These are phyloP conservation scores for Pristionchus japonicus DNA, from an alignment of 2,888 invertebrate species.

Conservation along the genomic window DNA sequence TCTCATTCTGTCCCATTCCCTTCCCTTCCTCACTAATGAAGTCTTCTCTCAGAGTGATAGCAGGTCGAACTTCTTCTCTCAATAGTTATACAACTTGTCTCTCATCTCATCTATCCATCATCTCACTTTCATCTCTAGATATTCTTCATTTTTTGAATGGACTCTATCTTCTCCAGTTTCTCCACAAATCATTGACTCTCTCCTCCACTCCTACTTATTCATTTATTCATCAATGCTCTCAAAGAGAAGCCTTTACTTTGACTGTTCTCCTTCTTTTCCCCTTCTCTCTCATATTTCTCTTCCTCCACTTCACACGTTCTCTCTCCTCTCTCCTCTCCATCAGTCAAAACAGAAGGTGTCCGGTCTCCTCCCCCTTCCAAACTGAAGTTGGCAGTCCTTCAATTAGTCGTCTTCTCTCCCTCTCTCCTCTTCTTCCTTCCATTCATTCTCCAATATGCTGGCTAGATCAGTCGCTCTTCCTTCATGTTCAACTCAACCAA, in stretches of 20 bases:
- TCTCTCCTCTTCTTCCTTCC: not conserved
- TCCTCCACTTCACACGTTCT: not conserved
- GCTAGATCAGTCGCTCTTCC: constrained; percentile 2
- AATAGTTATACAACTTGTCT: not conserved
- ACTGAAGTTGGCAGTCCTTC: not conserved
- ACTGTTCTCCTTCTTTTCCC: not conserved
- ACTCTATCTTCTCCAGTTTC: not conserved
- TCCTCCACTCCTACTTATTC: not conserved
- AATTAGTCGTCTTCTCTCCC: not conserved
- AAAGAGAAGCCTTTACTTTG: not conserved
- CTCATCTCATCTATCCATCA: not conserved
- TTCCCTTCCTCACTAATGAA: not conserved
- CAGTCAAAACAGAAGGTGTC: constrained; percentile 27
- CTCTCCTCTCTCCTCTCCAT: not conserved
- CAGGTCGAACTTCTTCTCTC: not conserved
- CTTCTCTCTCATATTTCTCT: not conserved
- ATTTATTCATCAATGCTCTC: constrained; percentile 8
- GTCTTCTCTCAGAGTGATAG: not conserved
- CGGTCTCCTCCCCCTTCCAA: not conserved
- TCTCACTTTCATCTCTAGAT: no score
- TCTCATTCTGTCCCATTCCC: not conserved
- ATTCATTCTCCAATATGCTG: not conserved
- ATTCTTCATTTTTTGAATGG: not conserved
- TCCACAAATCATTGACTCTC: not conserved
- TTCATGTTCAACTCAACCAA: not conserved